phyloP scores from a whole-genome alignment of 2,888 invertebrate genomes.

The Epirrhoe alternata region DNA sequence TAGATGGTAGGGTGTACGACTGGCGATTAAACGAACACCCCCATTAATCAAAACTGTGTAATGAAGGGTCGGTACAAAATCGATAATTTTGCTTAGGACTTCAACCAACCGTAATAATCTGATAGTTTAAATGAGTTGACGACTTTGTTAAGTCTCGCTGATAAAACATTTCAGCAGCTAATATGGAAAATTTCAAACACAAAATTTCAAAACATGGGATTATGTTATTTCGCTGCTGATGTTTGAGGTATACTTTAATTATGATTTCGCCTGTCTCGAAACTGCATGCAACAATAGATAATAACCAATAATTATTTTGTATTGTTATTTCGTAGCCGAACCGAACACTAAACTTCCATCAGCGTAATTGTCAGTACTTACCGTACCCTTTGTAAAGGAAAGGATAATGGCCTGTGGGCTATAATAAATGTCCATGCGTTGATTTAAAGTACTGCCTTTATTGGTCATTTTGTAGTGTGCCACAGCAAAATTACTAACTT shows the following conservation, averaged over 20 bases:
- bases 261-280: slow-evolving; percentile 21
- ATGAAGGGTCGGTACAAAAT: too few species aligned
- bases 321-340: slow-evolving; percentile 29
- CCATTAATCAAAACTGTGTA: neutral
- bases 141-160: neutral
- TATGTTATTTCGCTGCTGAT: slow-evolving; percentile 13
- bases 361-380: slow-evolving; percentile 32
- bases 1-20: neutral
- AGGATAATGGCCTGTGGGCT: slow-evolving; percentile 30
- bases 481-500: slow-evolving; percentile 22
- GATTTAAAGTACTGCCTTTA: slow-evolving; percentile 31
- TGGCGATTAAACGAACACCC: neutral
- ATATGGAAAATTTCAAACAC: neutral
- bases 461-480: slow-evolving; percentile 15
- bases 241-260: slow-evolving; percentile 17
- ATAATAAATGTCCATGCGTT: slow-evolving; percentile 28
- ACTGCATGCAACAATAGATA: slow-evolving; percentile 31
- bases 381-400: slow-evolving; percentile 31
- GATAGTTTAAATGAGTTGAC: neutral
- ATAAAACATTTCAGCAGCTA: neutral
- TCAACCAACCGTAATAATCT: too few species aligned
- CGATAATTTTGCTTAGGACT: too few species aligned
- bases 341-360: slow-evolving; percentile 33
- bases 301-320: slow-evolving; percentile 28
- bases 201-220: neutral